These are phyloP conservation scores for Picathartes gymnocephalus DNA, from an alignment of 2,113 vertebrate genomes.

Conservation along the genomic window DNA sequence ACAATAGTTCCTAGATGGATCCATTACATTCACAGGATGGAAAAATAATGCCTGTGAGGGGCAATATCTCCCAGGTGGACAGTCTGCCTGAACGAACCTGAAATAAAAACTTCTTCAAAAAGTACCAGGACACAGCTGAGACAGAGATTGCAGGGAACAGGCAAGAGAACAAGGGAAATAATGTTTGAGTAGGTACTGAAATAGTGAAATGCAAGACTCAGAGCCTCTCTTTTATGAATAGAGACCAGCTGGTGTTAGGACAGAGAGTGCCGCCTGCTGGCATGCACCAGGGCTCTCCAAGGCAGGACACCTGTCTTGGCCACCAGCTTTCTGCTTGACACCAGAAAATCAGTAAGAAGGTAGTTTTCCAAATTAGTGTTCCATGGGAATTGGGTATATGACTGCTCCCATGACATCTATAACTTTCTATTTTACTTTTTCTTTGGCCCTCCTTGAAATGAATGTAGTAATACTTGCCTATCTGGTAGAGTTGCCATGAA, in stretches of 20 bases:
- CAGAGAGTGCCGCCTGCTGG: slow-evolving; percentile 5
- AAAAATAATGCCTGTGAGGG: not conserved
- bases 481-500: not conserved
- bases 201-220: not conserved
- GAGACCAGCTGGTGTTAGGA: not conserved
- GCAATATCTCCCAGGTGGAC: not conserved
- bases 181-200: not conserved
- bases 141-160: not conserved
- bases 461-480: not conserved
- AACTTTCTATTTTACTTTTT: not conserved
- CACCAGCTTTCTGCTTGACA: not conserved
- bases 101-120: not conserved
- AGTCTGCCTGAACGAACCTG: rapidly evolving
- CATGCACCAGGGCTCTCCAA: rapidly evolving
- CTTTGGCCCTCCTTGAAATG: not conserved
- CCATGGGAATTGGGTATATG: not conserved
- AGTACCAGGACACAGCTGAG: not conserved
- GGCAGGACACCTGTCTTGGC: not conserved
- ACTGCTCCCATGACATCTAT: not conserved
- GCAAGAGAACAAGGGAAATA: not conserved
- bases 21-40: not conserved
- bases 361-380: not conserved
- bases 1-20: not conserved
- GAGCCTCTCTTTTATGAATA: not conserved
- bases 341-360: not conserved